Evolutionary conservation across 2,113 vertebrate species (phyloP).

Genomic region (Apteryx owenii): DNA sequence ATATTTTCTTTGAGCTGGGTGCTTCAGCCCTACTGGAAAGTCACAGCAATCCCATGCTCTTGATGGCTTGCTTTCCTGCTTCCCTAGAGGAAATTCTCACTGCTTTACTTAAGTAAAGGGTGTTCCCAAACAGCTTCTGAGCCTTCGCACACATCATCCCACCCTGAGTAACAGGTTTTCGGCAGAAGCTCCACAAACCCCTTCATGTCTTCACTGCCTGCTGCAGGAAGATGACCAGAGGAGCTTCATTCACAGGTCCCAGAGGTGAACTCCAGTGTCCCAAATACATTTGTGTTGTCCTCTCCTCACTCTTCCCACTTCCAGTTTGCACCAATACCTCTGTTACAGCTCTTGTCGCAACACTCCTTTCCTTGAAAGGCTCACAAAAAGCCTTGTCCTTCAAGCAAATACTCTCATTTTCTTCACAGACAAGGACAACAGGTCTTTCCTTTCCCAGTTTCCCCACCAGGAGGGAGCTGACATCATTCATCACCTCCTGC

Average conservation of each 20-base stretch:
- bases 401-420: neutral
- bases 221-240: neutral
- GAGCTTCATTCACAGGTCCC: neutral
- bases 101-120: neutral
- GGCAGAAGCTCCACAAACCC: too few species aligned
- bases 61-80: neutral
- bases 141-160: neutral
- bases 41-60: neutral
- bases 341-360: neutral
- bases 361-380: neutral
- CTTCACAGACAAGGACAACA: neutral
- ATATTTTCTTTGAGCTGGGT: neutral
- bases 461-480: neutral
- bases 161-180: neutral
- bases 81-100: neutral
- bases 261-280: neutral
- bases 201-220: neutral
- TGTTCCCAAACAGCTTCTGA: neutral
- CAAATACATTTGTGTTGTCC: neutral
- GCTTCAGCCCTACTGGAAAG: neutral
- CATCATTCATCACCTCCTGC: neutral
- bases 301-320: neutral
- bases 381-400: neutral
- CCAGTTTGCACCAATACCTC: neutral
- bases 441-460: neutral